phyloP scores from a whole-genome alignment of 2,113 vertebrate genomes.

The Capricornis sumatraensis region DNA sequence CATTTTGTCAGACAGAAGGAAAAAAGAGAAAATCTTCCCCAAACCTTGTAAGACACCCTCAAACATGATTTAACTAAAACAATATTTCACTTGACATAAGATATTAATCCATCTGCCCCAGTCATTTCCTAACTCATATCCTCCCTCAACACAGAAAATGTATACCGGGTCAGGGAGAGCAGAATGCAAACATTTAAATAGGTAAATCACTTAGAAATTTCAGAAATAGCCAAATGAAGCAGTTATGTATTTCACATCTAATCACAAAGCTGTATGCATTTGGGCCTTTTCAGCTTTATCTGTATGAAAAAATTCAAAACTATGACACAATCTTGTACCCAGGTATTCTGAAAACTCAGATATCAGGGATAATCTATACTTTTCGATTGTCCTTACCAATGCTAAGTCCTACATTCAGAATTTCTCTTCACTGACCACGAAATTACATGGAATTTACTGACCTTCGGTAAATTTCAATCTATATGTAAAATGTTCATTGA shows the following conservation, averaged over 20 bases:
- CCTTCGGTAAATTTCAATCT: not conserved
- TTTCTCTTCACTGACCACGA: not conserved
- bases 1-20: not conserved
- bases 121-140: not conserved
- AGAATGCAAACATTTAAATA: not conserved
- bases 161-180: not conserved
- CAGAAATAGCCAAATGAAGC: not conserved
- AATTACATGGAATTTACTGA: not conserved
- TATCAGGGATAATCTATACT: not conserved
- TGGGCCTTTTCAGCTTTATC: not conserved
- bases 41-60: not conserved
- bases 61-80: not conserved
- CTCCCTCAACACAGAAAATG: not conserved
- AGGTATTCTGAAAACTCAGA: not conserved
- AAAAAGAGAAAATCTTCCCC: not conserved
- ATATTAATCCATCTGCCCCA: not conserved
- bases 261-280: not conserved
- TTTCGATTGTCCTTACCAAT: not conserved
- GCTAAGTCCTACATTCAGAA: slow-evolving; percentile 14
- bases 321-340: not conserved
- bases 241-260: not conserved
- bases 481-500: not conserved
- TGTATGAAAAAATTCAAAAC: not conserved
- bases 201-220: not conserved
- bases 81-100: not conserved